A percentile compares a stretch with the other conserved stretches of the same genome.
Conservation (phyloP, 2,888 invertebrate genomes). For the Cosmorhoe ocellata region DNA sequence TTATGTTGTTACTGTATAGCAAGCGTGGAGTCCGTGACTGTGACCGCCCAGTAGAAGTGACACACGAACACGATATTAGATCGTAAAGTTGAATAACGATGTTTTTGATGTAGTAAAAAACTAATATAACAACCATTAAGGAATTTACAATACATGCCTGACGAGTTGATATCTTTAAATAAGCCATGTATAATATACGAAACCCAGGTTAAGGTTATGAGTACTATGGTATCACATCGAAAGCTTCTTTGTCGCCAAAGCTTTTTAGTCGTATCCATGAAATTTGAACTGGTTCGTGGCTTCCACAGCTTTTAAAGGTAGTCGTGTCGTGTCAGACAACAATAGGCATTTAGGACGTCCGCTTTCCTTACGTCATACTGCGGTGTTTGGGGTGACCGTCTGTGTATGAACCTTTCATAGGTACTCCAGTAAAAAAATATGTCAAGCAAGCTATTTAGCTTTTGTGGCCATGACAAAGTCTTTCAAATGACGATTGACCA, state of each 20-base stretch:
- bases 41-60: slow-evolving; percentile 18
- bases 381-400: slow-evolving; percentile 45
- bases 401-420: slow-evolving; percentile 25
- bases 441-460: slow-evolving; percentile 2
- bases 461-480: too few relatives aligned
- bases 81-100: slow-evolving; percentile 17
- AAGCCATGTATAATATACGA: too few relatives aligned
- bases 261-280: too few relatives aligned
- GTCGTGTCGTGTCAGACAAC: slow-evolving; percentile 52
- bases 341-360: slow-evolving; percentile 54
- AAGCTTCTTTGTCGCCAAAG: too few relatives aligned
- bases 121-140: slow-evolving; percentile 3
- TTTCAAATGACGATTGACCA: too few relatives aligned
- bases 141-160: too few relatives aligned
- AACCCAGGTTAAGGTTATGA: too few relatives aligned
- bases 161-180: too few relatives aligned
- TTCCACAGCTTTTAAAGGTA: slow-evolving; percentile 30
- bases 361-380: slow-evolving; percentile 55
- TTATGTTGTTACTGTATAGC: background rate
- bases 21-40: slow-evolving; percentile 17
- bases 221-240: too few relatives aligned
- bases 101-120: slow-evolving; percentile 2
- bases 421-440: slow-evolving; percentile 19
- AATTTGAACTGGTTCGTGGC: too few relatives aligned
- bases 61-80: slow-evolving; percentile 19